Conservation (phyloP, 2,888 invertebrate genomes). For the Lymantria dispar region DNA sequence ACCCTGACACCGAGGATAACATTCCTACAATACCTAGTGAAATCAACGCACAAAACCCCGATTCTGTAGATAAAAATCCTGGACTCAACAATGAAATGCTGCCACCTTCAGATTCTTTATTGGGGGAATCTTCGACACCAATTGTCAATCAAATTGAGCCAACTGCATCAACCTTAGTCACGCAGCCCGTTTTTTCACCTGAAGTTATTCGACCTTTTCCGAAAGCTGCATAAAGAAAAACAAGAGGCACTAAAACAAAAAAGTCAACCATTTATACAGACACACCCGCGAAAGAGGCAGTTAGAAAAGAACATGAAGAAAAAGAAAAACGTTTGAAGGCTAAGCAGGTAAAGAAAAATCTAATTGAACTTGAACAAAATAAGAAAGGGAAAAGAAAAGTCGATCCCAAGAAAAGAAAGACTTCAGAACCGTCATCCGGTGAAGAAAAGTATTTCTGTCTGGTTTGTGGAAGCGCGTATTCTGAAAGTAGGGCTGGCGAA, state of each 20-base stretch:
- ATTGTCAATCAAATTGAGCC: not conserved
- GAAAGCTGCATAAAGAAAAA: constrained; percentile 23
- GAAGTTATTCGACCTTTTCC: constrained; percentile 19
- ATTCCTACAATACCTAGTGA: not conserved
- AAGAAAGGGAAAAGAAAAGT: not conserved
- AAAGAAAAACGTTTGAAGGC: constrained; percentile 10
- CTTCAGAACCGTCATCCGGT: not conserved
- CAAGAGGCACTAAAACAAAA: constrained; percentile 8
- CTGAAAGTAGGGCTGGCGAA: constrained; percentile 19
- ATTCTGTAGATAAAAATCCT: not conserved
- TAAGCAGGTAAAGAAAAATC: constrained; percentile 13
- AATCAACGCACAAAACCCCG: not conserved
- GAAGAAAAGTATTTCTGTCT: constrained; percentile 14
- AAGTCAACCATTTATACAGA: constrained; percentile 26
- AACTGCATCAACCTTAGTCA: not conserved
- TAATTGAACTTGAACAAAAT: not conserved
- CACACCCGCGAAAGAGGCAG: constrained; percentile 25
- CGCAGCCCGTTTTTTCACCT: constrained; percentile 14
- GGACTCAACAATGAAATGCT: not conserved
- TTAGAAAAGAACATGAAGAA: constrained; percentile 19
- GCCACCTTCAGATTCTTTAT: constrained; percentile 1
- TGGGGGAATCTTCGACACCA: constrained; percentile 1
- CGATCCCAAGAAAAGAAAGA: not conserved
- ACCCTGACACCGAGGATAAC: not conserved
- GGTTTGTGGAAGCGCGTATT: constrained; percentile 19